Evolutionary conservation across 2,888 invertebrate species (phyloP).

Genomic region (Teinopalpus imperialis): DNA sequence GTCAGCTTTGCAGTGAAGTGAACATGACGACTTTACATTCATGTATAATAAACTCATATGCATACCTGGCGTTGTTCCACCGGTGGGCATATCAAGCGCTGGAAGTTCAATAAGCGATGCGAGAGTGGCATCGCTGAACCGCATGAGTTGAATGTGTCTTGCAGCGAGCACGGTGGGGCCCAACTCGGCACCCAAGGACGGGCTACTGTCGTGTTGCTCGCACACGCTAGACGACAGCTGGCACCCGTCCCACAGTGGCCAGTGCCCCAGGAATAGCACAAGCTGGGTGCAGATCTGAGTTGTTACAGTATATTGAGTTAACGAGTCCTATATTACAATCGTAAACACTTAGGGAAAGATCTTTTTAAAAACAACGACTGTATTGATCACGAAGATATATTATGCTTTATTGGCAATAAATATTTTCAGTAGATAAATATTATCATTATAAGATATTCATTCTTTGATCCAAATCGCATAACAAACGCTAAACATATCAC

Average conservation of each 20-base stretch:
- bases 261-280: constrained; percentile 95
- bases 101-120: constrained; percentile 95
- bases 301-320: too few species aligned
- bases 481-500: too few species aligned
- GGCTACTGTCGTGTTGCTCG: constrained; percentile 93
- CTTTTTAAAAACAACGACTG: too few species aligned
- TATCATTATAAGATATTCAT: too few species aligned
- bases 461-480: too few species aligned
- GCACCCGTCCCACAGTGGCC: constrained; percentile 96
- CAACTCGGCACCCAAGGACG: constrained; percentile 87
- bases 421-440: too few species aligned
- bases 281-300: constrained; percentile 91
- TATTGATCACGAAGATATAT: too few species aligned
- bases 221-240: constrained; percentile 94
- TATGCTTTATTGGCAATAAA: too few species aligned
- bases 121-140: constrained; percentile 91
- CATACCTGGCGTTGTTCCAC: constrained; percentile 49
- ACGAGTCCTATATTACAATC: too few species aligned
- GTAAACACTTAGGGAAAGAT: too few species aligned
- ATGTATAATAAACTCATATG: background rate
- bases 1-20: too few species aligned
- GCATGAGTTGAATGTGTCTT: constrained; percentile 92
- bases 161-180: constrained; percentile 91
- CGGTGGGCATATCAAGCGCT: constrained; percentile 87
- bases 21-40: too few species aligned